Percentiles rank a stretch among this genome's conserved stretches.
phyloP scores from a whole-genome alignment of 2,888 invertebrate genomes.

The Ornithoptera alexandrae region DNA sequence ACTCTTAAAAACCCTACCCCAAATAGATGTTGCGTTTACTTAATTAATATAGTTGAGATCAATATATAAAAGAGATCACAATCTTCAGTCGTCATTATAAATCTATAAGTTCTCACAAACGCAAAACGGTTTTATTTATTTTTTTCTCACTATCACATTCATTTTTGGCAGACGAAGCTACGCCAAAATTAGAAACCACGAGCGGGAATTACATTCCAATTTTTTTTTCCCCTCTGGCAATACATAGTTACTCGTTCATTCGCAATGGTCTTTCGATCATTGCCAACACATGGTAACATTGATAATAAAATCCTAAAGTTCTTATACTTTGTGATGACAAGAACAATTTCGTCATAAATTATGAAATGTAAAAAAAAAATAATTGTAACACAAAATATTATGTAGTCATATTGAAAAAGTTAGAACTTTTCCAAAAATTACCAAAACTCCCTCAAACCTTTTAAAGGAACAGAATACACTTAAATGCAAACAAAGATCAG shows the following conservation, averaged over 20 bases:
- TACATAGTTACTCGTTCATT: constrained; percentile 15
- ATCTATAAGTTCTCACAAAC: constrained; percentile 29
- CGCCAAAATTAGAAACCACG: constrained; percentile 17
- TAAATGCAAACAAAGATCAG: constrained; percentile 26
- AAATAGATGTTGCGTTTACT: constrained; percentile 28
- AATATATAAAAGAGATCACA: constrained; percentile 68
- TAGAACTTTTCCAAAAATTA: constrained; percentile 7
- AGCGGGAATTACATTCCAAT: constrained; percentile 19
- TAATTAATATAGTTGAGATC: constrained; percentile 66
- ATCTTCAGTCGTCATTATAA: constrained; percentile 59
- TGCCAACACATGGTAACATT: constrained; percentile 29
- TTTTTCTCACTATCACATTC: constrained; percentile 39
- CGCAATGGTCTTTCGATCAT: constrained; percentile 29
- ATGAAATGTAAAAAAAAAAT: constrained; percentile 27
- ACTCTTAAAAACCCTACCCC: constrained; percentile 3
- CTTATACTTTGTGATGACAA: constrained; percentile 25
- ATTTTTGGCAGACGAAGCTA: constrained; percentile 47
- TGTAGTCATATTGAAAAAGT: constrained; percentile 4
- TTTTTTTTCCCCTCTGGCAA: constrained; percentile 19
- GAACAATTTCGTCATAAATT: constrained; percentile 27
- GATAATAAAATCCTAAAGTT: constrained; percentile 11
- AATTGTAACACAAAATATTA: constrained; percentile 22
- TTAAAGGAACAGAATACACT: constrained; percentile 26
- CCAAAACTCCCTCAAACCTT: constrained; percentile 26
- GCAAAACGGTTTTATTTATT: constrained; percentile 28